Conservation (phyloP, 2,113 vertebrate genomes). For the Chaetura pelagica region DNA sequence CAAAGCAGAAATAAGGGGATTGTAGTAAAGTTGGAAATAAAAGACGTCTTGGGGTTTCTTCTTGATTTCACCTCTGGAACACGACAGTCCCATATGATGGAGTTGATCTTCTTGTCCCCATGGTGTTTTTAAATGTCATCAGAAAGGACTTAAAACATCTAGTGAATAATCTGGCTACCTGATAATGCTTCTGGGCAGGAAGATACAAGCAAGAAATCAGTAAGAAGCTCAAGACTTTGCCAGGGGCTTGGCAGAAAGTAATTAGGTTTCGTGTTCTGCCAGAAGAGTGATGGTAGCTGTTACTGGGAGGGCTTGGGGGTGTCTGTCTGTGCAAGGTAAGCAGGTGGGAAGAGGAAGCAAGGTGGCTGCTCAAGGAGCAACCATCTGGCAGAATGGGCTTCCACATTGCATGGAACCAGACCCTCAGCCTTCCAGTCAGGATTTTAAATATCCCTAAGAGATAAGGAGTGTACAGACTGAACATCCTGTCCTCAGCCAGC, state of each 20-base stretch:
- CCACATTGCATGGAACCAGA: neutral
- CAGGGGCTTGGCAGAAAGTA: neutral
- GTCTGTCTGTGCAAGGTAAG: rapidly evolving
- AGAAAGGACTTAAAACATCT: neutral
- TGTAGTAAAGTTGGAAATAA: neutral
- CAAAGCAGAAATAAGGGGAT: neutral
- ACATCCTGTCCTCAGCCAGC: neutral
- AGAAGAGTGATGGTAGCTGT: rapidly evolving
- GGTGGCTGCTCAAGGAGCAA: neutral
- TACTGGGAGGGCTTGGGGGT: neutral
- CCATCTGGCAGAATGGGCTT: neutral
- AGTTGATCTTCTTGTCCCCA: neutral
- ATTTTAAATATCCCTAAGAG: neutral
- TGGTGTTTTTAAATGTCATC: neutral
- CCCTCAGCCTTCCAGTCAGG: neutral
- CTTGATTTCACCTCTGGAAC: neutral
- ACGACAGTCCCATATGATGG: neutral
- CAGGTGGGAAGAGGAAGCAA: neutral
- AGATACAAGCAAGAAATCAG: neutral
- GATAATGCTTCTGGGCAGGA: neutral
- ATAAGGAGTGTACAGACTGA: neutral
- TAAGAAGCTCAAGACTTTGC: neutral
- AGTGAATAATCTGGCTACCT: neutral
- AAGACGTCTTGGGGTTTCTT: neutral
- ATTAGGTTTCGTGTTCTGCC: neutral